Evolutionary conservation across 2,888 invertebrate species (phyloP), one percentile per base, ranked within the genome.

Genomic region (Melinopterus prodromus): DNA sequence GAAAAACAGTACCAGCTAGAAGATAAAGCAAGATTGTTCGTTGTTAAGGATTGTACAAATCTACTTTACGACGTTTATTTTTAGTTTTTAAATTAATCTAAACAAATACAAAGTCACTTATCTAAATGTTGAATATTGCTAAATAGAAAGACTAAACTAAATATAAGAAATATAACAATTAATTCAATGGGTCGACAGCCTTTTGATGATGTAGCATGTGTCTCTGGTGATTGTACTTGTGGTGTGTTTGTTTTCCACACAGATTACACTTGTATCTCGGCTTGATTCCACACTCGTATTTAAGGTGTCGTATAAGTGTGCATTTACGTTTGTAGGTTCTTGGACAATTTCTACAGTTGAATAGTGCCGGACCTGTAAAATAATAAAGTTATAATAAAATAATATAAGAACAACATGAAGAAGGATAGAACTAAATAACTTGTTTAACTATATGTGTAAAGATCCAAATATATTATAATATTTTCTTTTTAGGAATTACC

Each of bases 261-360:
- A 70, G 70, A 16, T 77, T 6, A 69, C 77, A 77, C n/a, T 69
- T 77, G 26, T 35, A 77, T 15, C 16, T 16, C 7, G 77, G 77
- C 69, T 77, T 70, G 53, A 69, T 69, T 16, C 70, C 69, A 69
- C 77, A 77, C 69, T 77, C 77, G 69, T 77, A 69, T 77, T 70
- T 77, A 6, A 77, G 53, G n/a, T 77, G 77, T 5, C 53, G 6
- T 16, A 16, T 69, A 2, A 77, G n/a, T n/a, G 35, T 77, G 36
- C 53, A 38, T 72, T 78, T 78, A 9, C 71, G 36, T 69, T 53
- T 71, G 69, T 78, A 78, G 12, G 16, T 72, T 72, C 71, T 78
- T 71, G 37, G 37, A 38, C 78, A 78, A 4, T 72, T 71, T 0
- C 16, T 16, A 69, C 78, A 78, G 14, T 16, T 16, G 37, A 37